These are phyloP conservation scores for Drosophila kokeensis DNA, from an alignment of 2,888 invertebrate genomes.

Conservation along the genomic window DNA sequence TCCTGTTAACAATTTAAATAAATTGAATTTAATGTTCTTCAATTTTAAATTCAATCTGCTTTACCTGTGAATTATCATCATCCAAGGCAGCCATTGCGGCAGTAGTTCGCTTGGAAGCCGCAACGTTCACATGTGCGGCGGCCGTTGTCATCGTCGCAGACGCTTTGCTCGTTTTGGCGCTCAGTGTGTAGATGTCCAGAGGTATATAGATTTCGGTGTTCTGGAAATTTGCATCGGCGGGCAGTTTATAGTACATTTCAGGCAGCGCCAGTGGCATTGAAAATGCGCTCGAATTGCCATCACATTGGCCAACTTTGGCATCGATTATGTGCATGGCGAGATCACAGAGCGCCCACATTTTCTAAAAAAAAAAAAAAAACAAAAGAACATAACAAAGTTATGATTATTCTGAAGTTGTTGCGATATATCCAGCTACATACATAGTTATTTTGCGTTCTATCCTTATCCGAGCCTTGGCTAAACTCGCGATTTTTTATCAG, in stretches of 20 bases:
- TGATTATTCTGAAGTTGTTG: not conserved
- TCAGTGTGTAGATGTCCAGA: constrained; percentile 86
- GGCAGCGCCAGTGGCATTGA: constrained; percentile 94
- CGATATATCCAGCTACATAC: constrained; percentile 36
- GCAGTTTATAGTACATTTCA: constrained; percentile 94
- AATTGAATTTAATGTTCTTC: not conserved
- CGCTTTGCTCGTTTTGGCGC: constrained; percentile 57
- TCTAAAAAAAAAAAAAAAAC: constrained; percentile 86
- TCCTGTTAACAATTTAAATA: constrained; percentile 50
- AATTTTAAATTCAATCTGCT: not conserved
- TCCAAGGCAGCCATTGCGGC: constrained; percentile 52
- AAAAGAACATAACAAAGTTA: not conserved
- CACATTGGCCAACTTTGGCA: constrained; percentile 94
- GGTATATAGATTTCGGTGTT: constrained; percentile 94
- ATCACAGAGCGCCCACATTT: constrained; percentile 98
- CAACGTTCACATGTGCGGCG: constrained; percentile 40
- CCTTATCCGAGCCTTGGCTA: constrained; percentile 91
- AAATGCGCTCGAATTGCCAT: constrained; percentile 91
- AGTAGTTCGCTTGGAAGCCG: constrained; percentile 50
- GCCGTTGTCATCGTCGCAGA: constrained; percentile 43
- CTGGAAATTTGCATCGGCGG: constrained; percentile 89
- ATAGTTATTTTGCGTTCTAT: constrained; percentile 83
- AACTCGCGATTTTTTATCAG: constrained; percentile 98
- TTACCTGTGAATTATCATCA: constrained; percentile 71
- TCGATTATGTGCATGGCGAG: constrained; percentile 95